Conservation (phyloP, 2,113 vertebrate genomes). For the Serinus canaria region DNA sequence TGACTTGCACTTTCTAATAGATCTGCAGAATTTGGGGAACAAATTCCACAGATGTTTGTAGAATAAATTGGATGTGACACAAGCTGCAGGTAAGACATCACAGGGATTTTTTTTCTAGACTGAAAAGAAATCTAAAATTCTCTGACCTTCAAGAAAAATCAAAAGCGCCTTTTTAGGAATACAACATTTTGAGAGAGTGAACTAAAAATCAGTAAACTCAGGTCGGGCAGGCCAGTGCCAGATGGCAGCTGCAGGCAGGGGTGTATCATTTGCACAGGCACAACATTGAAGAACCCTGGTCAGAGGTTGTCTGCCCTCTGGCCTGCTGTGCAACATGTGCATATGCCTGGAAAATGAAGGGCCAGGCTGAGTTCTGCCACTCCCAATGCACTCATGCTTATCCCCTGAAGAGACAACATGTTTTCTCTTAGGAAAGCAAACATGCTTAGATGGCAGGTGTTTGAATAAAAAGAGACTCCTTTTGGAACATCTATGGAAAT, state of each 20-base stretch:
- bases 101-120: background rate
- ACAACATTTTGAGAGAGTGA: background rate
- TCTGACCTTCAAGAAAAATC: background rate
- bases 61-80: background rate
- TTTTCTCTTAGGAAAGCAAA: background rate
- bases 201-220: background rate
- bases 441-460: background rate
- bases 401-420: background rate
- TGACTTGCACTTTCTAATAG: background rate
- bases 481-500: background rate
- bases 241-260: background rate
- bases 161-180: background rate
- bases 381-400: background rate
- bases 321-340: background rate
- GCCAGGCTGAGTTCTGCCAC: background rate
- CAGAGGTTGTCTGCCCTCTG: background rate
- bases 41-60: background rate
- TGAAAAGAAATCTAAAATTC: background rate
- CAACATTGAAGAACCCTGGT: accelerated
- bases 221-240: background rate
- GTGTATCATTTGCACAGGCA: background rate
- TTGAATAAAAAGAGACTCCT: background rate
- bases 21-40: background rate
- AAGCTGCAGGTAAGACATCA: background rate
- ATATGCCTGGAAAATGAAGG: background rate